Percentiles rank a stretch among this genome's conserved stretches.
Evolutionary conservation across 2,113 vertebrate species (phyloP).

Genomic region (Gavialis gangeticus): DNA sequence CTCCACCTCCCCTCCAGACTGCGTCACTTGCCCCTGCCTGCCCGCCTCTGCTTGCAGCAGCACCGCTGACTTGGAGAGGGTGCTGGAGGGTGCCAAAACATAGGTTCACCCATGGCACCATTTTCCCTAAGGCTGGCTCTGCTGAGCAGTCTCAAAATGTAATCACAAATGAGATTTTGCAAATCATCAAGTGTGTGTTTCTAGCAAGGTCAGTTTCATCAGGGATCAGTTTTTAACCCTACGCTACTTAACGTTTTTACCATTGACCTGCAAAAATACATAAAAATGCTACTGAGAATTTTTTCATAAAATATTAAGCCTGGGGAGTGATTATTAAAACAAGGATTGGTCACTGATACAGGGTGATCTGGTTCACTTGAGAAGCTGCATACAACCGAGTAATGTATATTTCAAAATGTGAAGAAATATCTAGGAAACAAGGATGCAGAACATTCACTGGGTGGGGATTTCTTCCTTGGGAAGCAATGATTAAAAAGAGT

Average conservation of each 20-base stretch:
- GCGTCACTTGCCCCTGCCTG: no score
- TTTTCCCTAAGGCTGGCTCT: no score
- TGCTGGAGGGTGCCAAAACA: no score
- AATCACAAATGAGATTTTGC: no score
- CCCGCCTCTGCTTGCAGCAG: no score
- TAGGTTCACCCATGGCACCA: no score
- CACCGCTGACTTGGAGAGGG: no score
- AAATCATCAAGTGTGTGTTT: background rate
- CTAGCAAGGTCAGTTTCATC: background rate
- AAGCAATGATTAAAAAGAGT: no score
- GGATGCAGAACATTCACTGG: background rate
- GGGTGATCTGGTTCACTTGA: background rate
- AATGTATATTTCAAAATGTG: constrained; percentile 13
- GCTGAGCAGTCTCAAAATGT: no score
- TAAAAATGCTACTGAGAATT: background rate
- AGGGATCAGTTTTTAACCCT: background rate
- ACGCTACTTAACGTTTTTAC: background rate
- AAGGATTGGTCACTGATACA: background rate
- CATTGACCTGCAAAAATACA: background rate
- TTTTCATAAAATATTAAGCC: background rate
- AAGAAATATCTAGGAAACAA: background rate
- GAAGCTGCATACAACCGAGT: background rate
- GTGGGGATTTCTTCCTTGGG: background rate
- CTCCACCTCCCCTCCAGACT: no score
- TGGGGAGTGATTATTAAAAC: background rate